Base-by-base conservation (phyloP, 2,113 vertebrate species). In the Phaetusa simplex region DNA sequence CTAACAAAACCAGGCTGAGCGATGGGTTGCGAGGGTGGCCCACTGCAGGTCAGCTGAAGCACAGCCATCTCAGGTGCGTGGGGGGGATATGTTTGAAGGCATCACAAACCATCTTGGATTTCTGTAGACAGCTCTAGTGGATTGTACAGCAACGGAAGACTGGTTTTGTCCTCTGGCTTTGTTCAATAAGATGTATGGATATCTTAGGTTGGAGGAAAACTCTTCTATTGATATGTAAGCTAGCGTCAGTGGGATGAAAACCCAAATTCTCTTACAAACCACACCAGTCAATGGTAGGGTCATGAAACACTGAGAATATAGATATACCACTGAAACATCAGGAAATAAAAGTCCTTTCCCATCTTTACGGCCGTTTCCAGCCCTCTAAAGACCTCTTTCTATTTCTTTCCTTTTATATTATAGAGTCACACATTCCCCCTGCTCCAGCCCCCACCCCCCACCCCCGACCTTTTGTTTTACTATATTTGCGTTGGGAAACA, bases 161-260 rank as follows among this genome's bases (percentile, higher is more conserved):
- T 24, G 61, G 4, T 76, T 88, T n/a, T 73, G 65, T 79, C n/a
- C 69, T 59, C 30, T 19, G 6, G 15, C 29, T 62, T 91, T 94
- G 38, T 74, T 84, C 92, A 71, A 7, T 27, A 47, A 32, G 17
- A 76, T 3, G 3, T 65, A 70, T 53, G 59, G 88, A 70, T 92
- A 45, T 69, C 87, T 93, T 70, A 18, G 16, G 50, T 9, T 85
- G 23, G 32, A 91, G 91, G 81, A 82, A 96, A 96, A 83, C 91
- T 88, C 55, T 90, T 94, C n/a, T 86, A 94, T 71, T 97, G 81
- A 73, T 90, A 91, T 42, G 71, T 83, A 96, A 97, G 97, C 73
- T 42, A 93, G 85, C 36, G 27, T 52, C 73, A 87, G 70, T 81
- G 82, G 84, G 85, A 83, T 52, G 69, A 91, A 97, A 95, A 85